Percentiles rank a stretch among this genome's conserved stretches.
Evolutionary conservation across 2,113 vertebrate genomes (phyloP).

Genomic region (Chascanopsetta lugubris): DNA sequence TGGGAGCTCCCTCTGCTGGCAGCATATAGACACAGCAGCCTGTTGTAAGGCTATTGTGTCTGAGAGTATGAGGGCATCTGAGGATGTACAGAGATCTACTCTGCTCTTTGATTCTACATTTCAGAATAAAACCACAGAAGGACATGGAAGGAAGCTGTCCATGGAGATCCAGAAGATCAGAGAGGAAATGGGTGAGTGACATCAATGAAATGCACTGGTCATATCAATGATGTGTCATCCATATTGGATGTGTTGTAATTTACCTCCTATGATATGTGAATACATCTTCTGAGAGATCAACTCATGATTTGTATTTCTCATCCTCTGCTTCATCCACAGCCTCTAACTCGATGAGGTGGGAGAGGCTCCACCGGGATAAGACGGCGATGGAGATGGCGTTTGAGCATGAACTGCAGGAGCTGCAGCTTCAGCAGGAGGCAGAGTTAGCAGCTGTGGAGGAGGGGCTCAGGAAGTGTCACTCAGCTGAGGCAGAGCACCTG

Average conservation of each 20-base stretch:
- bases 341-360: slow-evolving; percentile 80
- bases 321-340: slow-evolving; percentile 69
- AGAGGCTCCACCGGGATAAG: slow-evolving; percentile 89
- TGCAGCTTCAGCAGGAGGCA: slow-evolving; percentile 86
- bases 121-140: slow-evolving; percentile 88
- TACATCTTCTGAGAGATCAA: not conserved
- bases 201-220: not conserved
- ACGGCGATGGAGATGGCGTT: slow-evolving; percentile 86
- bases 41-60: no score
- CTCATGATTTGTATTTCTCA: no score
- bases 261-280: not conserved
- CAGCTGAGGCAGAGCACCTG: slow-evolving; percentile 78
- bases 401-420: slow-evolving; percentile 83
- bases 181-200: slow-evolving; percentile 93
- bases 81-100: no score
- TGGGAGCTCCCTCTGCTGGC: slow-evolving; percentile 63
- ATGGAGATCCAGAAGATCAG: slow-evolving; percentile 87
- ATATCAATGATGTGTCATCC: no score
- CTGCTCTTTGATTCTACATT: slow-evolving; percentile 14
- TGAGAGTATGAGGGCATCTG: no score
- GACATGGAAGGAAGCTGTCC: slow-evolving; percentile 86
- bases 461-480: slow-evolving; percentile 83
- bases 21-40: not conserved
- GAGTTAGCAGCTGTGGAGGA: slow-evolving; percentile 86
- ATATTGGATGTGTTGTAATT: not conserved